These are phyloP conservation scores for Sphinx pinastri DNA, from an alignment of 2,888 invertebrate genomes.

Conservation along the genomic window DNA sequence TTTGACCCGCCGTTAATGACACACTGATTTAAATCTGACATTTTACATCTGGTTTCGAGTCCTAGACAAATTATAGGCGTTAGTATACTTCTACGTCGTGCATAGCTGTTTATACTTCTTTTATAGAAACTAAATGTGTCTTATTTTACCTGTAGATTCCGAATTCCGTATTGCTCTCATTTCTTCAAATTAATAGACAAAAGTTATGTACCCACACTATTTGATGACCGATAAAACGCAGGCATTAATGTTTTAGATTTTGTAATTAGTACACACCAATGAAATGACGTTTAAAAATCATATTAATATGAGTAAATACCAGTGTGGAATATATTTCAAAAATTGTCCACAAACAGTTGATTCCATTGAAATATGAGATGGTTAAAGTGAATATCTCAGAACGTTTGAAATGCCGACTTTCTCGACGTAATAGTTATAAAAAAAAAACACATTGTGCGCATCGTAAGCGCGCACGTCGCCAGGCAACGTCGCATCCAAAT, in stretches of 20 bases:
- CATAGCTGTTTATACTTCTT: no score
- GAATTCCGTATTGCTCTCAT: no score
- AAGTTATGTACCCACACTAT: background rate
- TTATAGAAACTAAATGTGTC: no score
- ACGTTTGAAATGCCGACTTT: background rate
- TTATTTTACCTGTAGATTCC: no score
- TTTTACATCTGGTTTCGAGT: no score
- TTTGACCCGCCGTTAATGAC: no score
- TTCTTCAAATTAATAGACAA: no score
- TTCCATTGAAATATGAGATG: background rate
- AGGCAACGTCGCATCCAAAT: constrained; percentile 35
- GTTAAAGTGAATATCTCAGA: background rate
- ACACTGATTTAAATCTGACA: no score
- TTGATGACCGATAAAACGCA: background rate
- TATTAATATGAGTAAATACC: background rate
- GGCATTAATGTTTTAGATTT: background rate
- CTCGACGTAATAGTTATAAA: constrained; percentile 15
- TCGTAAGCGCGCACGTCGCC: constrained; percentile 24
- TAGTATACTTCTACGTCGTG: no score
- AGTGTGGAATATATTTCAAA: no score
- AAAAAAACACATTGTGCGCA: constrained; percentile 34
- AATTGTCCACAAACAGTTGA: background rate
- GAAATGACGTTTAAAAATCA: background rate
- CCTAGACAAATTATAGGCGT: no score
- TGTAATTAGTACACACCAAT: no score